A percentile compares a stretch with the other conserved stretches of the same genome.
Evolutionary conservation across 30 jellyfish, hydroid and myxozoan genomes (phyloP).

Genomic region (Euphysa ruthae): DNA sequence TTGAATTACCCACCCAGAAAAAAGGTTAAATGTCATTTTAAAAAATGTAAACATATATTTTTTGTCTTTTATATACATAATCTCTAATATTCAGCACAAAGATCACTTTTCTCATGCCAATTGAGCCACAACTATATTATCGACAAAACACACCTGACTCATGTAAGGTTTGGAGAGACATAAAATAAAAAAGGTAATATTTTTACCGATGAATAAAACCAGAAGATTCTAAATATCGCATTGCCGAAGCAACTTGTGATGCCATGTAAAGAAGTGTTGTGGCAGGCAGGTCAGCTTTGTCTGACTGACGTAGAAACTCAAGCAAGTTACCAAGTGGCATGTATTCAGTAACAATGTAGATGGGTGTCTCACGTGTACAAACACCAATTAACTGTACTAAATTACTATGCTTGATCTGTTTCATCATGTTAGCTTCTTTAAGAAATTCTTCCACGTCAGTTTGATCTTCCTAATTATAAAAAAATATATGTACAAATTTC

Average conservation of each 20-base stretch:
- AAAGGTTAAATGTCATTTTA: too few species aligned
- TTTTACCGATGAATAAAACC: conserved; percentile 75
- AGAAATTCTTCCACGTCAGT: conserved; percentile 83
- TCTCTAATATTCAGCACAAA: too few species aligned
- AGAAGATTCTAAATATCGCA: conserved; percentile 63
- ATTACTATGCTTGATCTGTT: conserved; percentile 70
- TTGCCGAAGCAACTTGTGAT: conserved; percentile 94
- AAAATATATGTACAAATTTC: neutral
- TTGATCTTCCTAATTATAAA: conserved; percentile 52
- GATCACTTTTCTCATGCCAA: too few species aligned
- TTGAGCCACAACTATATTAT: too few species aligned
- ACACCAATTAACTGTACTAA: conserved; percentile 84
- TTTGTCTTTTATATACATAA: too few species aligned
- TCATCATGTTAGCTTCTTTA: conserved; percentile 93
- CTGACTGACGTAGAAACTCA: conserved; percentile 76
- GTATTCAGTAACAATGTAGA: conserved; percentile 82
- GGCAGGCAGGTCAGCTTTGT: conserved; percentile 84
- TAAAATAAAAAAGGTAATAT: neutral
- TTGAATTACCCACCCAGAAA: too few species aligned
- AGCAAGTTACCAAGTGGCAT: conserved; percentile 90
- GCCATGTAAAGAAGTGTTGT: conserved; percentile 93
- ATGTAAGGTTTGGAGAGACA: too few species aligned
- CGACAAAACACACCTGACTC: too few species aligned
- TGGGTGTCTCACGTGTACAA: conserved; percentile 86
- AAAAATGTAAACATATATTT: too few species aligned